Evolutionary conservation across 2,113 vertebrate species (phyloP).

Genomic region (Hippolais icterina): DNA sequence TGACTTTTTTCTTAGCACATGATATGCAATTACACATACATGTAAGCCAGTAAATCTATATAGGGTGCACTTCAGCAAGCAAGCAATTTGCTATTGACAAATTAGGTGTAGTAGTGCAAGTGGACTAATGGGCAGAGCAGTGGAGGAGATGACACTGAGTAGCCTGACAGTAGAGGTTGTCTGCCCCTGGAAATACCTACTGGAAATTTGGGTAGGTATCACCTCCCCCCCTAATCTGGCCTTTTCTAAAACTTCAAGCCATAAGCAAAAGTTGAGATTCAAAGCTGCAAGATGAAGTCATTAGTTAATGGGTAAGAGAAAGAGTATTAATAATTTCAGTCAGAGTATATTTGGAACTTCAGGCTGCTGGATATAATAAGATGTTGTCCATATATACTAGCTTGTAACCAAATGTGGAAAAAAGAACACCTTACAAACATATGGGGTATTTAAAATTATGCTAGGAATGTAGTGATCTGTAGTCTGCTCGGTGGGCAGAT

Average conservation of each 20-base stretch:
- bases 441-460: not conserved
- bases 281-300: not conserved
- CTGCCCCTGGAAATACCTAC: not conserved
- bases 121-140: not conserved
- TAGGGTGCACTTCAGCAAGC: not conserved
- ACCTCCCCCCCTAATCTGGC: not conserved
- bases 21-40: not conserved
- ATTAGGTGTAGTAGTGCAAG: not conserved
- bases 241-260: not conserved
- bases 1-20: not conserved
- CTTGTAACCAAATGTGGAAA: not conserved
- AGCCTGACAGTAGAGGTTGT: not conserved
- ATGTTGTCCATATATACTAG: not conserved
- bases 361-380: not conserved
- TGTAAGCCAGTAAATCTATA: not conserved
- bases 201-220: not conserved
- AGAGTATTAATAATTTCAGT: not conserved
- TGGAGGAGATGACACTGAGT: not conserved
- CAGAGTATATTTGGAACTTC: not conserved
- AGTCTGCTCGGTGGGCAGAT: not conserved
- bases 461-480: not conserved
- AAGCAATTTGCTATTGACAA: not conserved
- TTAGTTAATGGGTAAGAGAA: not conserved
- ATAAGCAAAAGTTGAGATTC: not conserved
- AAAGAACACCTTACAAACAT: not conserved